Base-by-base conservation (phyloP, 1,140 invertebrate genomes). In the Pogonus chalceus region DNA sequence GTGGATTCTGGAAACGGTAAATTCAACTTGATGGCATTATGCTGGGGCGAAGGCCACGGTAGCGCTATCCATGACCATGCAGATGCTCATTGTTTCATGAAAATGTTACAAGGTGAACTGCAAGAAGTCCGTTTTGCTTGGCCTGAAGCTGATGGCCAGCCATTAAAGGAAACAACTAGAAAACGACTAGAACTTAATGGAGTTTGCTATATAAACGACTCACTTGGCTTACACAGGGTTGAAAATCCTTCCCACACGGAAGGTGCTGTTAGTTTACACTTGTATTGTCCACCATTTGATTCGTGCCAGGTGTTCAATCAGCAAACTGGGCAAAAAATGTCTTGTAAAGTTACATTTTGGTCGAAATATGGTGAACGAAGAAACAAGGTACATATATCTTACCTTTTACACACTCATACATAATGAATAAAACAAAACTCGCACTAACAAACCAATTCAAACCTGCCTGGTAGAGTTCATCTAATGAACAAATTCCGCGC, bases 41-140 rank as follows among this genome's bases (percentile, higher is more conserved):
- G 95, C 70, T 99, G 96, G 96, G 89, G 90, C 23, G 90, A 96
- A 67, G 91, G 91, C 22, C 92, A 97, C 57, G 89, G 87, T 0
- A 96, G 92, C 0, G 83, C 88, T 14, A 96, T 99, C 58, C 96
- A 99, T 66, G 94, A 97, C 69, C 96, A 99, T 68, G 84, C 94
- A 0, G 81, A 96, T 63, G 83, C 94, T 0, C 94, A 99, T 66
- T 99, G 96, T 68, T 95, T 99, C 64, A 95, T 99, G 88, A 99
- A 98, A 76, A 78, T 88, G 52, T 73, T 88, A 0, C 80, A 85
- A 54, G 86, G 86, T 10, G 80, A 79, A 58, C 67, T 88, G 18
- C 76, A 79, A 31, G 85, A 88, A 76, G 79, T 86, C 2, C 70
- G 82, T 49, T 93, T 82, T 65, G 78, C 74, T 2, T 92, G 87